Percentiles rank a stretch among this genome's conserved stretches.
Evolutionary conservation across 2,797 vertebrate genomes (phyloP).

Genomic region (Acrossocheilus wenchowensis): DNA sequence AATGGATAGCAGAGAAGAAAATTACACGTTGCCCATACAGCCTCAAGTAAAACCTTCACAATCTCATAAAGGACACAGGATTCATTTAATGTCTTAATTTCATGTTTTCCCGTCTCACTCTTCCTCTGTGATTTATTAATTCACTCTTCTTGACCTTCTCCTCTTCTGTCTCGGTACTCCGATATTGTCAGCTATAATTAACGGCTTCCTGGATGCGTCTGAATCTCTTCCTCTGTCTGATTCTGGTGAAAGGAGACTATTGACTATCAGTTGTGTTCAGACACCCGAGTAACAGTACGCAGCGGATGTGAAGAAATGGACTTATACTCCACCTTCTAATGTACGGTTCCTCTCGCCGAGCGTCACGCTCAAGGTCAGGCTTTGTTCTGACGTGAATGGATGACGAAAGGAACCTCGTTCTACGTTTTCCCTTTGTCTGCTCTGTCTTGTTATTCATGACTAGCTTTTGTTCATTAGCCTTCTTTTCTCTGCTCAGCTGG

Average conservation of each 20-base stretch:
- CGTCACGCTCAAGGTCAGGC: slow-evolving; percentile 24
- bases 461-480: slow-evolving; percentile 22
- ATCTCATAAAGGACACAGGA: slow-evolving; percentile 1
- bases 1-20: slow-evolving; percentile 7
- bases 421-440: neutral
- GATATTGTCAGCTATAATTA: slow-evolving; percentile 40
- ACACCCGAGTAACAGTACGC: slow-evolving; percentile 16
- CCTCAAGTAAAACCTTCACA: neutral
- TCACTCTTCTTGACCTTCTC: slow-evolving; percentile 31
- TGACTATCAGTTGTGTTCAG: slow-evolving; percentile 22
- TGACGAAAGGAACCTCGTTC: slow-evolving; percentile 8
- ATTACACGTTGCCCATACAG: neutral
- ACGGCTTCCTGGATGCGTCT: slow-evolving; percentile 6
- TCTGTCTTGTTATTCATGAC: neutral
- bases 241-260: slow-evolving; percentile 16
- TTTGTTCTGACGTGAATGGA: slow-evolving; percentile 32
- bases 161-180: neutral
- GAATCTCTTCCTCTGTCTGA: neutral
- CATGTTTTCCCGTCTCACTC: slow-evolving; percentile 24
- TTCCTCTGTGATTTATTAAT: slow-evolving; percentile 38
- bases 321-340: slow-evolving; percentile 18
- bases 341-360: neutral
- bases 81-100: slow-evolving; percentile 30
- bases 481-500: slow-evolving; percentile 9
- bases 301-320: slow-evolving; percentile 29